Percentiles rank a stretch among this genome's conserved stretches.
Conservation (phyloP, 2,113 vertebrate species). For the Orthochromis indermauri region DNA sequence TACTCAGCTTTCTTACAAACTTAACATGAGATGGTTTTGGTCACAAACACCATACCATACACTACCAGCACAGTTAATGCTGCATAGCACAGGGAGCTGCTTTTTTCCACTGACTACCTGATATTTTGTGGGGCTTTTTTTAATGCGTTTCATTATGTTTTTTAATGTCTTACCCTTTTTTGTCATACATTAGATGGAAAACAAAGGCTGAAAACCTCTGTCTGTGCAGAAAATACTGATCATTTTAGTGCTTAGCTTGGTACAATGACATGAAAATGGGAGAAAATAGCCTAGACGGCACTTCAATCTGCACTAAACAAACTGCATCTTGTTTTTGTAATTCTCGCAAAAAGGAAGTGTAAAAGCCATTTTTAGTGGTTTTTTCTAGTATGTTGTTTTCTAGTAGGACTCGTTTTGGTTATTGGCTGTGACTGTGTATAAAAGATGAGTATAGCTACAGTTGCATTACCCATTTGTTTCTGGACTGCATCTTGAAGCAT, state of each 20-base stretch:
- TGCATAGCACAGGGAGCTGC: not conserved
- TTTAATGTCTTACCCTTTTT: not conserved
- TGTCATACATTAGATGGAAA: not conserved
- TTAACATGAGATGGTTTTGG: not conserved
- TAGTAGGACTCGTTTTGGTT: not conserved
- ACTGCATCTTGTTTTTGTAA: not conserved
- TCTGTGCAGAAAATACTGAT: not conserved
- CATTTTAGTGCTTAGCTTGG: not conserved
- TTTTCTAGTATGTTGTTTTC: not conserved
- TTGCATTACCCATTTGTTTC: not conserved
- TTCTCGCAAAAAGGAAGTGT: not conserved
- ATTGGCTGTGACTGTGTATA: not conserved
- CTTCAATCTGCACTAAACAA: not conserved
- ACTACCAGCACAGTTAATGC: not conserved
- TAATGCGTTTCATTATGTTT: accelerated
- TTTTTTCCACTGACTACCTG: not conserved
- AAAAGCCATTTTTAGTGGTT: not conserved
- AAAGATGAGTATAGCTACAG: not conserved
- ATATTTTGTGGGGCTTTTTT: accelerated
- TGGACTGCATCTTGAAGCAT: not conserved
- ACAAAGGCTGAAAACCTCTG: accelerated
- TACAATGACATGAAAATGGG: not conserved
- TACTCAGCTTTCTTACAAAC: not conserved
- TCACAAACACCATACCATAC: not conserved
- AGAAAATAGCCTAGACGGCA: not conserved